Conservation (phyloP, 30 jellyfish, hydroid and myxozoan species). For the Hydractinia echinata region DNA sequence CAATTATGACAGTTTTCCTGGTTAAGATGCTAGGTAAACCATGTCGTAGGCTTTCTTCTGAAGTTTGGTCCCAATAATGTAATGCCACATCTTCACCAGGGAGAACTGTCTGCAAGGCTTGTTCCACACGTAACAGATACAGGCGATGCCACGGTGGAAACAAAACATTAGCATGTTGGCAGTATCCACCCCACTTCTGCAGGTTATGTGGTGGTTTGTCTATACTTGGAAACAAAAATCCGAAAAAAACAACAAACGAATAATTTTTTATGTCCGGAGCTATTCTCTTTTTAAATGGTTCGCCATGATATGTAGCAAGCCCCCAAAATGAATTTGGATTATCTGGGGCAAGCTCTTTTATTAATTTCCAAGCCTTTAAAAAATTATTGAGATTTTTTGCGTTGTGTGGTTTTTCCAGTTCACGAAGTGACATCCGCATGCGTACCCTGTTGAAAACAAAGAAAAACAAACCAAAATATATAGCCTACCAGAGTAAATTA, state of each 20-base stretch:
- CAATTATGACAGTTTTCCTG: not conserved
- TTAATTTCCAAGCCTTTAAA: slow-evolving; percentile 26
- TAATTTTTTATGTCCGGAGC: not conserved
- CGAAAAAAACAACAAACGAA: too few relatives aligned
- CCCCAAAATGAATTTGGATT: slow-evolving; percentile 37
- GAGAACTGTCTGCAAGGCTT: slow-evolving; percentile 31
- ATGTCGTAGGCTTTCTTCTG: slow-evolving; percentile 16
- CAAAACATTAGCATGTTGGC: slow-evolving; percentile 41
- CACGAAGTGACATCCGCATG: slow-evolving; percentile 19
- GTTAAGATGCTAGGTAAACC: slow-evolving; percentile 35
- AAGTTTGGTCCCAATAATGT: slow-evolving; percentile 50
- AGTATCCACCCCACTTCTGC: slow-evolving; percentile 35
- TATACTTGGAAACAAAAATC: too few relatives aligned
- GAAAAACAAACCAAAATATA: too few relatives aligned
- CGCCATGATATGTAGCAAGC: slow-evolving; percentile 43
- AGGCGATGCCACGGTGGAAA: slow-evolving; percentile 49
- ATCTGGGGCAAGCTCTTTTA: slow-evolving; percentile 13
- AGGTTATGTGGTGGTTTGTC: not conserved
- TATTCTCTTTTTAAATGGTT: slow-evolving; percentile 25
- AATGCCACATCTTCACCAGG: slow-evolving; percentile 20
- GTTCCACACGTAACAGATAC: slow-evolving; percentile 21
- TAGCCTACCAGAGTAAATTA: too few relatives aligned
- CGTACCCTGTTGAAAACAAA: too few relatives aligned
- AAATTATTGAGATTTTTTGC: not conserved
- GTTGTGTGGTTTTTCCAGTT: not conserved